Evolutionary conservation across 2,888 invertebrate species (phyloP), one percentile per base, ranked within the genome.

Genomic region (Meteorus colon): DNA sequence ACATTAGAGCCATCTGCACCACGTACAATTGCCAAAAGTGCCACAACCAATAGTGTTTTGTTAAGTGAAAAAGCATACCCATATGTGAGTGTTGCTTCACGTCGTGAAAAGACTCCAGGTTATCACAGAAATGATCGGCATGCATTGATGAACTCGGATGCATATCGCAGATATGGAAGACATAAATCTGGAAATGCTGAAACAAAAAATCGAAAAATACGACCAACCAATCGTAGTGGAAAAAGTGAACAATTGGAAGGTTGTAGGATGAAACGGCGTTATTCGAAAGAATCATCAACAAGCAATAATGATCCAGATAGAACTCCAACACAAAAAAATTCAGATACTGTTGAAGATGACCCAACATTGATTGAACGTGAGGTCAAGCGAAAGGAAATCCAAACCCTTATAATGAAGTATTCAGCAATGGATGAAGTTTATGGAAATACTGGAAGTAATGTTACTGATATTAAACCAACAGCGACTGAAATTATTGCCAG

Each of bases 381-480:
- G 87, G 94, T 94, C 12, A 94, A 94, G 83, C 92, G 96, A 51
- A 96, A 96, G 85, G 96, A 96, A 86, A 95, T 96, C 77, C 95
- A 95, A 88, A 94, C 94, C 83, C 91, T 96, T 77, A 95, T 96
- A 78, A 92, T 94, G 91, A 96, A 96, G 88, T 96, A 96, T 88
- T 94, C 95, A 41, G 95, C 95, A 65, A 90, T 96, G 81, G 95
- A 95, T 83, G 95, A 95, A 84, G 92, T 92, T 75, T 94, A 94
- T 88, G 93, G 91, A 27, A 90, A 92, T 31, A 89, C 91, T 66
- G 90, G 87, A 8, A 90, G 90, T 48, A 88, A 86, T 31, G 90
- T 90, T 62, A 90, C 89, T 45, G 90, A 89, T 80, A 60, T 77
- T 72, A 82, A 82, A 67, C 80, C 80, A 8, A 81, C 80, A 45